Conservation (phyloP, 1,140 invertebrate species). For the Steinernema feltiae region DNA sequence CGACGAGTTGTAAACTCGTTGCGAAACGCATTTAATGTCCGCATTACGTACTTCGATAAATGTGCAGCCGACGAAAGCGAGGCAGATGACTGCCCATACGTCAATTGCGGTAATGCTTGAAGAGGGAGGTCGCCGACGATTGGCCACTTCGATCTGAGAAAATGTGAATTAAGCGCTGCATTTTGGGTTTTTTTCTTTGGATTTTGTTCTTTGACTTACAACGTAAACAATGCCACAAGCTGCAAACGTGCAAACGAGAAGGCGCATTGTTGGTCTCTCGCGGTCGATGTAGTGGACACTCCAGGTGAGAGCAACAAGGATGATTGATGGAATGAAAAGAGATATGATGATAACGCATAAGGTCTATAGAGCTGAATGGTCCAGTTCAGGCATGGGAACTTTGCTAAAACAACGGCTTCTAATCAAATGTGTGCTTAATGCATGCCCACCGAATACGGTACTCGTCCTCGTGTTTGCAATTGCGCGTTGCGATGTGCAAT, state of each 20-base stretch:
- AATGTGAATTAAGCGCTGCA: background rate
- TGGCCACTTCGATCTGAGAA: background rate
- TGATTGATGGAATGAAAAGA: background rate
- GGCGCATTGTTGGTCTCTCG: background rate
- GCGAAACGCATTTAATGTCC: background rate
- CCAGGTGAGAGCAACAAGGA: background rate
- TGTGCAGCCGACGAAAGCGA: background rate
- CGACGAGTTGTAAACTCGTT: too few species aligned
- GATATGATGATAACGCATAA: background rate
- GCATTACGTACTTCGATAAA: background rate
- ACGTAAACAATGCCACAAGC: background rate
- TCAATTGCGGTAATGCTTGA: background rate
- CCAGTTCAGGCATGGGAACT: conserved; percentile 5
- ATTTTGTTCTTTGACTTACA: too few species aligned
- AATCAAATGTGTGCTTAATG: background rate
- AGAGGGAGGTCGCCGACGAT: background rate
- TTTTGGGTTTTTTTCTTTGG: too few species aligned
- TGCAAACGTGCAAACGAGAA: background rate
- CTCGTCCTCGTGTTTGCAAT: background rate
- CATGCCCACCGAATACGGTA: background rate
- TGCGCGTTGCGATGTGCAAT: background rate
- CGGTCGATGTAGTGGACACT: background rate
- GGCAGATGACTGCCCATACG: background rate
- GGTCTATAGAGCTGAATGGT: background rate
- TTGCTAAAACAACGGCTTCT: background rate